Evolutionary conservation across 1,140 invertebrate species (phyloP).

Genomic region (Argopecten irradians): DNA sequence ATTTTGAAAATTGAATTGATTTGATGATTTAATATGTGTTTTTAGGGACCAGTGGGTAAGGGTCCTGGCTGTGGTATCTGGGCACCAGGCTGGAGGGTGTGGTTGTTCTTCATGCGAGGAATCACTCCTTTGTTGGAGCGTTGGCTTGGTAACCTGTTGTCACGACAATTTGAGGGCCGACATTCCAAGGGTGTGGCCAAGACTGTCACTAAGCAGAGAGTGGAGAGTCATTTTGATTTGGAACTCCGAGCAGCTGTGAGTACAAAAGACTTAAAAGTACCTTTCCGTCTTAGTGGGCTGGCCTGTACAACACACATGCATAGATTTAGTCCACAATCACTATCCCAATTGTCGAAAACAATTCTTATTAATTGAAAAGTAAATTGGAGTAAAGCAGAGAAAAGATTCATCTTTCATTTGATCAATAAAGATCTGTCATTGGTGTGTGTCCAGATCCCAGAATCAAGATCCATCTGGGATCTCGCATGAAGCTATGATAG

Average conservation of each 20-base stretch:
- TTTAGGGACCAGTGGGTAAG: constrained; percentile 96
- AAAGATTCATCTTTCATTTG: too few relatives aligned
- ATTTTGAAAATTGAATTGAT: background rate
- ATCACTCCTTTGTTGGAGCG: constrained; percentile 98
- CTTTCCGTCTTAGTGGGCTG: too few relatives aligned
- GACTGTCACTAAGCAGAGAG: constrained; percentile 99
- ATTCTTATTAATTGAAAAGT: too few relatives aligned
- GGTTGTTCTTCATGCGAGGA: constrained; percentile 99
- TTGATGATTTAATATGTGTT: too few relatives aligned
- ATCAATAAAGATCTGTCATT: too few relatives aligned
- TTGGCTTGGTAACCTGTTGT: constrained; percentile 98
- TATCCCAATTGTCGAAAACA: too few relatives aligned
- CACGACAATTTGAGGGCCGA: constrained; percentile 98
- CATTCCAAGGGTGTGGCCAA: constrained; percentile 99
- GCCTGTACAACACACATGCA: too few relatives aligned
- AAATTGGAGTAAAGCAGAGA: too few relatives aligned
- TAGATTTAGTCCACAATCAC: too few relatives aligned
- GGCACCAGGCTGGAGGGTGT: constrained; percentile 99
- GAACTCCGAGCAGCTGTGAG: constrained; percentile 95
- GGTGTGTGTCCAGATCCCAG: too few relatives aligned
- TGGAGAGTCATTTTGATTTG: constrained; percentile 99
- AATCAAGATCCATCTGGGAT: too few relatives aligned
- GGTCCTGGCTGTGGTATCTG: constrained; percentile 99
- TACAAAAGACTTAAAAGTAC: constrained; percentile 26
- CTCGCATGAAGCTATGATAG: too few relatives aligned